Evolutionary conservation across 1,140 invertebrate species (phyloP).

Genomic region (Lasioglossum albipes): DNA sequence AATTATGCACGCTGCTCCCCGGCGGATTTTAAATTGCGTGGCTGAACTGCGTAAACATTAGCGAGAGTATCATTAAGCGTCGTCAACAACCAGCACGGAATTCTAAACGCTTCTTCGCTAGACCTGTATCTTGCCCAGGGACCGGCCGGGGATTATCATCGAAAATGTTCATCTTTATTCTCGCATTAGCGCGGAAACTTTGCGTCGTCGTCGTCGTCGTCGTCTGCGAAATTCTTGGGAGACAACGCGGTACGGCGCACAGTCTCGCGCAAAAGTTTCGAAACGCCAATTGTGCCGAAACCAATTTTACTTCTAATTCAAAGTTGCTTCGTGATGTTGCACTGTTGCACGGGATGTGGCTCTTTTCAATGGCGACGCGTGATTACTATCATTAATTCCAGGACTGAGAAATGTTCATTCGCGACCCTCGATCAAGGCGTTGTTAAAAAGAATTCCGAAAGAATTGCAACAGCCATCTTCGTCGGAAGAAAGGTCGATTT

Average conservation of each 20-base stretch:
- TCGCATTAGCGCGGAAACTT: not conserved
- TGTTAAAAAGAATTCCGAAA: no score
- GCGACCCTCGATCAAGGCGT: no score
- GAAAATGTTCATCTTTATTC: not conserved
- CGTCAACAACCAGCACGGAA: conserved; percentile 1
- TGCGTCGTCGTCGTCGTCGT: no score
- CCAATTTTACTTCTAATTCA: not conserved
- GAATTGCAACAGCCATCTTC: no score
- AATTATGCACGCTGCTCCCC: conserved; percentile 23
- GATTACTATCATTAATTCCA: no score
- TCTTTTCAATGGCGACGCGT: no score
- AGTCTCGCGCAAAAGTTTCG: not conserved
- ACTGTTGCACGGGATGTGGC: no score
- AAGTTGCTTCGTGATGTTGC: no score
- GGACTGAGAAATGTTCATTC: no score
- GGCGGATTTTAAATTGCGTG: conserved; percentile 24
- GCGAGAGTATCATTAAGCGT: not conserved
- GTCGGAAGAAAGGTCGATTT: no score
- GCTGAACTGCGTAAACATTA: conserved; percentile 1
- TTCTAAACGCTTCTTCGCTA: not conserved
- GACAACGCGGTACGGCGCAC: no score
- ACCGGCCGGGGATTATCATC: not conserved
- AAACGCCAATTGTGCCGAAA: not conserved
- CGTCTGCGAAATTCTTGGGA: not conserved
- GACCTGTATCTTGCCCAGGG: not conserved